Evolutionary conservation across 2,797 vertebrate species (phyloP).

Genomic region (Staurois parvus): DNA sequence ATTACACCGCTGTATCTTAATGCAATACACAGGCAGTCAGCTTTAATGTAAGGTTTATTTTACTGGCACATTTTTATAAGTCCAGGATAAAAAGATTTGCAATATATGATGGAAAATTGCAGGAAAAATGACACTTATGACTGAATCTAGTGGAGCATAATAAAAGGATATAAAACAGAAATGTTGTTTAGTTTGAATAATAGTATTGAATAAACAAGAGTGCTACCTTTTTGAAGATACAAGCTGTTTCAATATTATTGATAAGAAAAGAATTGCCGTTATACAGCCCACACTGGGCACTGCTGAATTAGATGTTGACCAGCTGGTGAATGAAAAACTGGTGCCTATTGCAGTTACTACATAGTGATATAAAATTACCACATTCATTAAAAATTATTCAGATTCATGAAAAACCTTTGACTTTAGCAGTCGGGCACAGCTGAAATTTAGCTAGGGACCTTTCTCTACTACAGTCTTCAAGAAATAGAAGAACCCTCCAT

Average conservation of each 20-base stretch:
- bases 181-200: neutral
- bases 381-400: neutral
- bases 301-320: neutral
- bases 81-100: neutral
- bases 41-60: slow-evolving; percentile 20
- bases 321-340: neutral
- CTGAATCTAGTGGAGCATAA: neutral
- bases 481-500: too few relatives aligned
- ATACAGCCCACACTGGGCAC: neutral
- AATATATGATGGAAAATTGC: neutral
- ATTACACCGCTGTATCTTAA: slow-evolving; percentile 27
- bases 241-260: neutral
- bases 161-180: neutral
- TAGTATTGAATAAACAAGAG: neutral
- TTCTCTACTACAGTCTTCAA: too few relatives aligned
- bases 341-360: neutral
- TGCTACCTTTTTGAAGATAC: too few relatives aligned
- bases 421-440: too few relatives aligned
- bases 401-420: too few relatives aligned
- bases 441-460: too few relatives aligned
- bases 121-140: neutral
- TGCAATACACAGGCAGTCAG: neutral
- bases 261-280: neutral
- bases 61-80: slow-evolving; percentile 11
- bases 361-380: neutral